Evolutionary conservation across 1,140 invertebrate genomes (phyloP).

Genomic region (Neodiprion pinetum): DNA sequence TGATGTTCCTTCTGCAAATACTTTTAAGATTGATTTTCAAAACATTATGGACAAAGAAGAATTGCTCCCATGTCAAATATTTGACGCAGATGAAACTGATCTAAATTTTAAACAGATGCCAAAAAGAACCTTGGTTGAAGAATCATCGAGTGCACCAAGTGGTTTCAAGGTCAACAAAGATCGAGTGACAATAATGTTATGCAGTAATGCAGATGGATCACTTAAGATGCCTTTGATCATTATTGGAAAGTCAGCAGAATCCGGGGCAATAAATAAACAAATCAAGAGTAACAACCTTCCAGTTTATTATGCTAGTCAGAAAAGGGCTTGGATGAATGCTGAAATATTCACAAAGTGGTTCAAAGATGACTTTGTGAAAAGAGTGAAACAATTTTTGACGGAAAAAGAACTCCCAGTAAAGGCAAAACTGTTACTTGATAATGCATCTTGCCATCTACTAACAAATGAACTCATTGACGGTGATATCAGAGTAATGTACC

Average conservation of each 20-base stretch:
- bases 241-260: constrained; percentile 42
- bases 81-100: constrained; percentile 55
- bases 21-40: constrained; percentile 20
- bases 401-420: background rate
- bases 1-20: constrained; percentile 31
- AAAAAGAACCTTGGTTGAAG: constrained; percentile 42
- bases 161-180: constrained; percentile 40
- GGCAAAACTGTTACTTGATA: background rate
- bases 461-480: background rate
- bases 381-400: constrained; percentile 23
- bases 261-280: constrained; percentile 40
- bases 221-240: constrained; percentile 41
- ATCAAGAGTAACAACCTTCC: constrained; percentile 22
- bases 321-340: constrained; percentile 47
- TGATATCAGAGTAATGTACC: constrained; percentile 18
- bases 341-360: constrained; percentile 47
- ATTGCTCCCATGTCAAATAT: constrained; percentile 38
- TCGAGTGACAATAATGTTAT: constrained; percentile 38
- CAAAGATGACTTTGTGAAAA: constrained; percentile 38
- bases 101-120: constrained; percentile 51
- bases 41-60: background rate
- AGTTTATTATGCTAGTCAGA: constrained; percentile 41
- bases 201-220: constrained; percentile 37
- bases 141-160: constrained; percentile 36
- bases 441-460: background rate